Base-by-base conservation (phyloP, 2,113 vertebrate species). In the Arizona elegans region DNA sequence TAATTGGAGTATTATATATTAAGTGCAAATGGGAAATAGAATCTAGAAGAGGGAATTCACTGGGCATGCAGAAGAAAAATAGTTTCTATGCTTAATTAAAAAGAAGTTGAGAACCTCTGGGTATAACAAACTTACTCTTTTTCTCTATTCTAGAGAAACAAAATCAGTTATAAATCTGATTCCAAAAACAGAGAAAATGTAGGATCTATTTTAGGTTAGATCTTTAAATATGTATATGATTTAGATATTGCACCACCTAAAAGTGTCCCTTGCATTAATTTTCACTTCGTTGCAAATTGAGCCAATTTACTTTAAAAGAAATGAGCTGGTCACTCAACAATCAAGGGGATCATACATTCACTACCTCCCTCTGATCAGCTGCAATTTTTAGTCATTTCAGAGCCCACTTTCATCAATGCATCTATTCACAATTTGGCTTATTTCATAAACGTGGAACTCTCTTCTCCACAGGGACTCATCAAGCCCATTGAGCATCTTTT, bases 11-110 rank as follows among this genome's bases (percentile, higher is more conserved):
- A 26, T n/a, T 50, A 47, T 43, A 17, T 95, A 94, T 96, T 97
- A 96, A 96, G 95, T 90, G 93, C 70, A 94, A 92, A 95, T 59
- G 75, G 43, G 17, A 93, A 92, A 94, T 88, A 43, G 62, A 96
- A 97, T 93, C 62, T 95, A 94, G 93, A 96, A 94, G 8, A 0
- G 5, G 0, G 38, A 95, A 93, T 94, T 96, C 86, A 96, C 43
- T 93, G 92, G 94, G 56, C 12, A 96, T 96, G 8, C 13, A 91
- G 17, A 47, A 56, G 93, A 90, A 58, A 94, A 93, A 86, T 24
- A 21, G 12, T 52, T 86, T 94, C 93, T 93, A 88, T 88, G 47
- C 93, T 94, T 89, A 93, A 87, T 94, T 96, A 94, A 53, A 97
- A 96, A 92, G 94, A 94, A 95, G n/a, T 26, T 95, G 7, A 62